phyloP scores from a whole-genome alignment of 2,113 vertebrate genomes.

The Scomber japonicus region DNA sequence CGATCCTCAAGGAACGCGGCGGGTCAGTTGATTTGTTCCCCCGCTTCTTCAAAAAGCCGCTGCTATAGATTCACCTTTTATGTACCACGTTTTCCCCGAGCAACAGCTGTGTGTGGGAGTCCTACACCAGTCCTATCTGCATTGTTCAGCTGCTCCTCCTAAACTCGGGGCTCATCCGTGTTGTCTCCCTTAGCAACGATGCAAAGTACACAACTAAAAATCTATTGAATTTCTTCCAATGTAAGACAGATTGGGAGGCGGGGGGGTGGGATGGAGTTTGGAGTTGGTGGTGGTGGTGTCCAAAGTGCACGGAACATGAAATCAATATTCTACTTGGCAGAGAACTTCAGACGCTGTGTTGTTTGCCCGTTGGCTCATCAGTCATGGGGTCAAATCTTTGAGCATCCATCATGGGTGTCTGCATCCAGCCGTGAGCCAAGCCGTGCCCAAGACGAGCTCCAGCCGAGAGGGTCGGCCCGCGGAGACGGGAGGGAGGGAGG shows the following conservation, averaged over 20 bases:
- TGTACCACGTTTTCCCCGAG: constrained; percentile 57
- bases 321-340: constrained; percentile 86
- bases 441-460: constrained; percentile 62
- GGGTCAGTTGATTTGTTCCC: constrained; percentile 69
- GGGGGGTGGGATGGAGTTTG: background rate
- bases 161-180: constrained; percentile 61
- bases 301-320: constrained; percentile 77
- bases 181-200: constrained; percentile 83
- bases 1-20: constrained; percentile 28
- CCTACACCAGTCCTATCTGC: constrained; percentile 45
- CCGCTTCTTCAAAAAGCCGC: constrained; percentile 37
- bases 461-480: constrained; percentile 49
- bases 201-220: constrained; percentile 63
- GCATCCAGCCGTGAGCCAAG: constrained; percentile 68
- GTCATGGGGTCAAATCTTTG: constrained; percentile 78
- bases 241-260: constrained; percentile 45
- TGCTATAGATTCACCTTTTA: constrained; percentile 56
- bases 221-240: constrained; percentile 79
- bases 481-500: constrained; percentile 35
- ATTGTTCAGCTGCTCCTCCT: constrained; percentile 66
- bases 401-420: constrained; percentile 80
- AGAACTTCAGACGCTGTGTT: constrained; percentile 78
- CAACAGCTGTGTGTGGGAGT: constrained; percentile 76
- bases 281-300: constrained; percentile 40
- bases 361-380: constrained; percentile 77